Base-by-base conservation (phyloP, 2,888 invertebrate species). In the Crematogaster levior region DNA sequence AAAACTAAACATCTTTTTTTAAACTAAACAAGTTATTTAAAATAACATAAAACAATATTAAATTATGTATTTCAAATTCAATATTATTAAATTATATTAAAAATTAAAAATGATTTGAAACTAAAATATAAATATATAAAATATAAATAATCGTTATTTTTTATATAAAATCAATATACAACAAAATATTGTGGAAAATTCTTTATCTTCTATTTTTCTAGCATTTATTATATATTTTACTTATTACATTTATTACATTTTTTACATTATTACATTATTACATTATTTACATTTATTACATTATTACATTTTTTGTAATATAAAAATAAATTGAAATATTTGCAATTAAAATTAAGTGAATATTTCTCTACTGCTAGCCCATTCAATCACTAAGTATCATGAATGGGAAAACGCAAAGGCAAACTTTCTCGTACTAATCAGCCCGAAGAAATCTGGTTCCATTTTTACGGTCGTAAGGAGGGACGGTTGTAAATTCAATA, bases 341-440 rank as follows among this genome's bases (percentile, higher is more conserved):
- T n/a, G n/a, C n/a, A n/a, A n/a, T n/a, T n/a, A n/a, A n/a, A n/a
- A n/a, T n/a, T n/a, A n/a, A n/a, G n/a, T n/a, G n/a, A n/a, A 3
- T 10, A 10, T 21, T 60, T 21, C 21, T 68, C 15, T n/a, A 24
- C 10, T 37, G 37, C 9, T 5, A 43, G 7, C 24, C 2, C 24
- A 51, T 37, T 75, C 34, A 40, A 61, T 6, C 46, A 30, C 4
- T 15, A 18, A 73, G 21, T 56, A 63, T 24, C 6, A 43, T 61
- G 30, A 81, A 73, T 56, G 51, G 43, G 2, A 73, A 81, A 65
- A 51, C 65, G 58, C 15, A 73, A 58, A 58, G 5, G 30, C 51
- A 27, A 79, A 72, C 66, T 75, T 75, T 75, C 75, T 53, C 75
- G 37, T 21, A 30, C n/a, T 40, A 66, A 60, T 37, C 12, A 53